Evolutionary conservation across 2,797 vertebrate species (phyloP).

Genomic region (Anguilla marmorata): DNA sequence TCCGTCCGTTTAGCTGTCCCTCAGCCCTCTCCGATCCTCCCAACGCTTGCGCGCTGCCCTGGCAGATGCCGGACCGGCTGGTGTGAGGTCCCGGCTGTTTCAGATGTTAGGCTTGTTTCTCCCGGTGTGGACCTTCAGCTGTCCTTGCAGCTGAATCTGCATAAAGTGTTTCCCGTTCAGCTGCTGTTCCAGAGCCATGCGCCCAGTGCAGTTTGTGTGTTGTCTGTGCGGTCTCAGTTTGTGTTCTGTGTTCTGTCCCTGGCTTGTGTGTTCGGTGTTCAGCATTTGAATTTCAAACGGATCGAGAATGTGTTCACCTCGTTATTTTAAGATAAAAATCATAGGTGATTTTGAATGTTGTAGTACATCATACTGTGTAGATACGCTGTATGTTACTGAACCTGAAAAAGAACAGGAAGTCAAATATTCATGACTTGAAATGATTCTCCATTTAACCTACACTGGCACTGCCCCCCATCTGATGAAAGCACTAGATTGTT

Average conservation of each 20-base stretch:
- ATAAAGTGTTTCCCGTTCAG: slow-evolving; percentile 34
- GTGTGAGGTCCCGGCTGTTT: background rate
- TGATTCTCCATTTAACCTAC: background rate
- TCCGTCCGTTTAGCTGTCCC: slow-evolving; percentile 29
- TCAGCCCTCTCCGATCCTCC: slow-evolving; percentile 37
- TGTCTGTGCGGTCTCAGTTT: slow-evolving; percentile 42
- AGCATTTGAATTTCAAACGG: background rate
- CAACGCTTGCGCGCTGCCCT: slow-evolving; percentile 30
- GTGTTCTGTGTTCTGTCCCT: slow-evolving; percentile 27
- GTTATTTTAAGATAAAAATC: slow-evolving; percentile 3
- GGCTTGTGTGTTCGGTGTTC: slow-evolving; percentile 20
- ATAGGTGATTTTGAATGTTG: background rate
- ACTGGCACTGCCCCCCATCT: background rate
- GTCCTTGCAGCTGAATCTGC: slow-evolving; percentile 21
- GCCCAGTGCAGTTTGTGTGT: slow-evolving; percentile 15
- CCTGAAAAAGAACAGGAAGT: background rate
- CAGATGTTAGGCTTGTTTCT: background rate
- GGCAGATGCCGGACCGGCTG: background rate
- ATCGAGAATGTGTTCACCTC: background rate
- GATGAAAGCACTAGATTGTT: background rate
- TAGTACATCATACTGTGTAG: background rate
- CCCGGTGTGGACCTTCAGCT: background rate
- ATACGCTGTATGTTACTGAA: background rate
- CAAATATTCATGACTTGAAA: background rate
- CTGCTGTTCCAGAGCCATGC: slow-evolving; percentile 26